Evolutionary conservation across 2,113 vertebrate species (phyloP).

Genomic region (Diglossa brunneiventris): DNA sequence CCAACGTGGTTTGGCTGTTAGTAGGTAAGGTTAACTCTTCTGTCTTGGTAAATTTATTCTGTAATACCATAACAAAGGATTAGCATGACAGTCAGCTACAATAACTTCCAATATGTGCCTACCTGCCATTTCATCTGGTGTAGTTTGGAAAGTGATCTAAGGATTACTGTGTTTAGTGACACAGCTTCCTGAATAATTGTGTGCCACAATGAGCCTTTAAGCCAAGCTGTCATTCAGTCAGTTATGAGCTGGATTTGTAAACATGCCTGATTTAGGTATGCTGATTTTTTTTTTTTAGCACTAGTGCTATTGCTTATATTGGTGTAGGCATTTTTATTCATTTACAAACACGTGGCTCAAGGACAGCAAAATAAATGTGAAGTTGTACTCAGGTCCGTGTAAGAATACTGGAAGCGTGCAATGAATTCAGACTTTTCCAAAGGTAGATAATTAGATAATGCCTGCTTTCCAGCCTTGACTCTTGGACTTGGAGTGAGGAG

Average conservation of each 20-base stretch:
- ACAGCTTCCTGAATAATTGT: neutral
- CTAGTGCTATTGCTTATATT: neutral
- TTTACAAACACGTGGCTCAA: neutral
- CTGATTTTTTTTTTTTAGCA: neutral
- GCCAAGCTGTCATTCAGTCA: neutral
- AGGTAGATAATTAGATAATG: neutral
- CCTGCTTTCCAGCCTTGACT: neutral
- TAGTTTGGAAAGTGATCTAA: neutral
- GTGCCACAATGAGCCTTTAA: neutral
- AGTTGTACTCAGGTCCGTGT: neutral
- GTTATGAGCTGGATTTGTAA: neutral
- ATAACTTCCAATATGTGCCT: rapidly evolving
- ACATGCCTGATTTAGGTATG: neutral
- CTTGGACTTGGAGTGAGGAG: neutral
- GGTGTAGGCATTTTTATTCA: neutral
- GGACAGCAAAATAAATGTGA: neutral
- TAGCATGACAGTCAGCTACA: neutral
- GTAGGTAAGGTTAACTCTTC: constrained; percentile 81
- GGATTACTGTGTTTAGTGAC: neutral
- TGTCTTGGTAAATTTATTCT: neutral
- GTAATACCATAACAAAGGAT: neutral
- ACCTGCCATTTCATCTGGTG: neutral
- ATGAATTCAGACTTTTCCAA: neutral
- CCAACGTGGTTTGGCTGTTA: constrained; percentile 95
- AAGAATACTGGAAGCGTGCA: neutral